Base-by-base conservation (phyloP, 2,888 invertebrate species). In the Phortica okadai region DNA sequence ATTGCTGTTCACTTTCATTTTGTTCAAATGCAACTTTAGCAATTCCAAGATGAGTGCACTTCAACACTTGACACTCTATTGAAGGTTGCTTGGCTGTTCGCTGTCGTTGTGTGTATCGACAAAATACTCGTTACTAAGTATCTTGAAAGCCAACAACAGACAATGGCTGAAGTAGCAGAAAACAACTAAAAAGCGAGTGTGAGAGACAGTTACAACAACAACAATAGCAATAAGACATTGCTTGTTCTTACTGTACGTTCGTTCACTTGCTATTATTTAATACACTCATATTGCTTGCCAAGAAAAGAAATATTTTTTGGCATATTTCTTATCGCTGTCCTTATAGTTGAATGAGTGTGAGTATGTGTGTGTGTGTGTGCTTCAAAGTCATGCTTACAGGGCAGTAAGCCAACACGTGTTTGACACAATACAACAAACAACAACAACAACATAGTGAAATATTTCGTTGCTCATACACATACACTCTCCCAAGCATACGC, bases 1-100 rank as follows among this genome's bases (percentile, higher is more conserved):
- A 33, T 33, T 85, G 86, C 85, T 87, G 89, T 81, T 85, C 85
- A 88, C 88, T 88, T 89, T 87, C 88, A 84, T 81, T 88, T 87
- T 82, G 80, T 16, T 8, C 64, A 69, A 8, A 75, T 64, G 72
- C 50, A 50, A 56, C 72, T 8, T 11, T 44, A 54, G 33, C 72
- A 56, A 14, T 16, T 62, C 45, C 74, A 66, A 67, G 56, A 45
- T 42, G 73, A 84, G 79, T 73, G 74, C 80, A n/a, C 21, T 85
- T 88, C 81, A 82, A 81, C 84, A 87, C 86, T 88, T 87, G 87
- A 82, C 83, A 89, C 87, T 87, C 82, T 64, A 42, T 25, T 81
- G 89, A 87, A 87, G 87, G 89, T 82, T 86, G 74, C 56, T 70
- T 33, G 33, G 33, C 33, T 21, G 21, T 21, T 21, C 21, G 21